Base-by-base conservation (phyloP, 1,140 invertebrate species). In the Tachypleus tridentatus region DNA sequence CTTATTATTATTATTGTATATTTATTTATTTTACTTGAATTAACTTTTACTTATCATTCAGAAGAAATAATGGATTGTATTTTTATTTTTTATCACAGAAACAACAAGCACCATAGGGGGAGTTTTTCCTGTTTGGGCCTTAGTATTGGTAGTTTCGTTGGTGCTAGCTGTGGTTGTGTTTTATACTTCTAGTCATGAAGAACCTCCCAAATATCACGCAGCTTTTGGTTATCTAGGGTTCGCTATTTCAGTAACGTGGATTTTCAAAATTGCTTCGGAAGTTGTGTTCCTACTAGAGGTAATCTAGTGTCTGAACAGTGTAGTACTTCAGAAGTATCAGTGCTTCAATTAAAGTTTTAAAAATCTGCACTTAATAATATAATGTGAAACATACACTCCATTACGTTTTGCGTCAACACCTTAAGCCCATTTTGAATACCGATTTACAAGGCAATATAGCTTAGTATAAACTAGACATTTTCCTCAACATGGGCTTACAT, bases 181-280 rank as follows among this genome's bases (percentile, higher is more conserved):
- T 57, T 77, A 71, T 51, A 77, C 78, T 1, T 77, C 80, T 0
- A 69, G 63, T 29, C 65, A 73, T 60, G 69, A 75, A 53, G 53
- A 70, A 51, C 73, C 73, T 48, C 80, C 80, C 5, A 65, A 60
- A 29, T 81, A 79, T 70, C 76, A 80, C 64, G 60, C 68, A 11
- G 73, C 70, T 4, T 83, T 83, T 72, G 81, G 83, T 29, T 86
- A 84, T 73, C 61, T 83, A 9, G 85, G 84, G 56, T 87, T 87
- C 74, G 57, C 81, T 5, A 75, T 80, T 10, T 82, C 85, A 47
- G 81, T 86, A 64, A 69, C 84, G 48, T 84, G 84, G 79, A 85
- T 88, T 53, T 87, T 87, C 74, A 70, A 78, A 63, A 74, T 87
- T 6, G 84, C 86, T 53, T 79, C 82, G 68, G 86, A 87, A 75